A percentile compares a stretch with the other conserved stretches of the same genome.
Evolutionary conservation across 2,888 invertebrate genomes (phyloP).

Genomic region (Agrochola litura): DNA sequence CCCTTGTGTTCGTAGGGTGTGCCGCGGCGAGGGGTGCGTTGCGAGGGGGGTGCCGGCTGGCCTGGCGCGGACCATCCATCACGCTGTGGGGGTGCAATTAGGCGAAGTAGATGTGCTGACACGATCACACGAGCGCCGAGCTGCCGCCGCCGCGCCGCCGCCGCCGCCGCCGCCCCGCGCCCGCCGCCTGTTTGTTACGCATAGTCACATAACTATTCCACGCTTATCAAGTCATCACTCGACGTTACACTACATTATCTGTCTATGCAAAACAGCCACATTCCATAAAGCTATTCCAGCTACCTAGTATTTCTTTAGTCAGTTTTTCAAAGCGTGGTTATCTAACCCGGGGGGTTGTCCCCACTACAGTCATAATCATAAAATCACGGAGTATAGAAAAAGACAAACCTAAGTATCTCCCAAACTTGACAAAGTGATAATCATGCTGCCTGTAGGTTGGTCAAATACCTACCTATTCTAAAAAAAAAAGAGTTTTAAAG

Average conservation of each 20-base stretch:
- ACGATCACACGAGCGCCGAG: conserved; percentile 79
- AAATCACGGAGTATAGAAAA: not conserved
- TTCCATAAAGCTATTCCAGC: too few species aligned
- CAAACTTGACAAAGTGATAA: not conserved
- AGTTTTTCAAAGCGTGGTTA: not conserved
- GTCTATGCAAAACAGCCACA: not conserved
- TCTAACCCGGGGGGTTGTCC: not conserved
- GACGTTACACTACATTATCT: not conserved
- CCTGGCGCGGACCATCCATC: conserved; percentile 82
- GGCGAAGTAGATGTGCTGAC: conserved; percentile 88
- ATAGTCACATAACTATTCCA: not conserved
- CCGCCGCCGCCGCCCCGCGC: conserved; percentile 2
- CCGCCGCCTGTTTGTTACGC: not conserved
- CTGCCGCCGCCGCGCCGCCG: not conserved
- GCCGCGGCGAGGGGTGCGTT: conserved; percentile 73
- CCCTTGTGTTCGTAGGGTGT: conserved; percentile 85
- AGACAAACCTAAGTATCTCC: not conserved
- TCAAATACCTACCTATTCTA: not conserved
- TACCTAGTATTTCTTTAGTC: not conserved
- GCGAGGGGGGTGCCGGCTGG: conserved; percentile 66
- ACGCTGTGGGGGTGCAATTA: conserved; percentile 85
- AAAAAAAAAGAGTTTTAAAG: not conserved
- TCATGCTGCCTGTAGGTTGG: not conserved
- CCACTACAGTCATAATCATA: not conserved
- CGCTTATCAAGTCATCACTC: conserved; percentile 10